These are phyloP conservation scores for Platyscapa corneri DNA, from an alignment of 1,140 invertebrate genomes.

Conservation along the genomic window DNA sequence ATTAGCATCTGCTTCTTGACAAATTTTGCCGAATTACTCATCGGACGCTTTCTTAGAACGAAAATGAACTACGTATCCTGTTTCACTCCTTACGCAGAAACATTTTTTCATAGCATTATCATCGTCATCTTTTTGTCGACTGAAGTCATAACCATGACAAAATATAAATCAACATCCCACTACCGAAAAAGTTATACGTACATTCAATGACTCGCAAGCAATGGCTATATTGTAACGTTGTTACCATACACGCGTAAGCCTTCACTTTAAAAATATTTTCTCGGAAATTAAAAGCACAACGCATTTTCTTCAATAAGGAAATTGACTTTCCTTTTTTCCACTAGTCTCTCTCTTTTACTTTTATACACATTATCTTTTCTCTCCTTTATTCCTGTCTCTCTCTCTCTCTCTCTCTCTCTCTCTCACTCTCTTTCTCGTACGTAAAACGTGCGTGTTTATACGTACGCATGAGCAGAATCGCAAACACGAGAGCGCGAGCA, in stretches of 20 bases:
- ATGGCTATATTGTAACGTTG: no score
- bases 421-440: slow-evolving; percentile 1
- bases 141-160: neutral
- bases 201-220: slow-evolving; percentile 20
- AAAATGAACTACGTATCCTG: slow-evolving; percentile 16
- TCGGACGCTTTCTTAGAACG: neutral
- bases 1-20: slow-evolving; percentile 20
- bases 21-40: slow-evolving; percentile 43
- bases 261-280: slow-evolving; percentile 10
- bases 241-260: no score
- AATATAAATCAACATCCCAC: slow-evolving; percentile 20
- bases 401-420: neutral
- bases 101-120: neutral
- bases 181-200: slow-evolving; percentile 17
- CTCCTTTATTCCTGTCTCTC: neutral
- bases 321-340: neutral
- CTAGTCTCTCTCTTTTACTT: neutral
- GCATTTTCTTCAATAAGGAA: slow-evolving; percentile 1
- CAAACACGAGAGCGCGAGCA: neutral
- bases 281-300: slow-evolving; percentile 7
- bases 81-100: slow-evolving; percentile 32
- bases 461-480: neutral
- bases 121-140: slow-evolving; percentile 1
- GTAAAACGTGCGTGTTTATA: neutral
- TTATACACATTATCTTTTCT: no score